A percentile compares a stretch with the other conserved stretches of the same genome.
phyloP scores from a whole-genome alignment of 2,888 invertebrate species.

The Drosophila stalkeri region DNA sequence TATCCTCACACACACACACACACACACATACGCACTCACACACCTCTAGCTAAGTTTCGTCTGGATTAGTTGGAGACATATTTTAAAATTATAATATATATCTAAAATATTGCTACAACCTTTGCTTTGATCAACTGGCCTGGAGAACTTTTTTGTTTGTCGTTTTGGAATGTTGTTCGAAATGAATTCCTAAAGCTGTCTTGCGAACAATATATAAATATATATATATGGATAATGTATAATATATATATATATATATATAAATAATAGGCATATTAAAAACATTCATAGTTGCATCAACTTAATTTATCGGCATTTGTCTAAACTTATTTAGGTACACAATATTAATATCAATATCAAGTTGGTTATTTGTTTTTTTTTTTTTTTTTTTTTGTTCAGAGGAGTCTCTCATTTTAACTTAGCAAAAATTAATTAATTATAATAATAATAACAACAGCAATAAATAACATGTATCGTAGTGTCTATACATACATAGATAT shows the following conservation, averaged over 20 bases:
- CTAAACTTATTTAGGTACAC: conserved; percentile 54
- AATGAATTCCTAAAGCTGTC: conserved; percentile 11
- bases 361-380: conserved; percentile 15
- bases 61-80: not conserved
- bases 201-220: conserved; percentile 7
- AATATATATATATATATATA: conserved; percentile 5
- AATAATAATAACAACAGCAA: conserved; percentile 54
- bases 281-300: conserved; percentile 38
- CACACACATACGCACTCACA: conserved; percentile 12
- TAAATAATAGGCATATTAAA: conserved; percentile 32
- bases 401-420: conserved; percentile 55
- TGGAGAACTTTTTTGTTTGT: not conserved
- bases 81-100: conserved; percentile 9
- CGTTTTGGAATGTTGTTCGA: conserved; percentile 37
- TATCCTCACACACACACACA: conserved; percentile 21
- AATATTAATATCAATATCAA: conserved; percentile 61
- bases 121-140: conserved; percentile 33
- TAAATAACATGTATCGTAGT: conserved; percentile 54
- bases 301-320: conserved; percentile 50
- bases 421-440: conserved; percentile 40
- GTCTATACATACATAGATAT: conserved; percentile 14
- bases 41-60: conserved; percentile 33
- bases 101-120: conserved; percentile 45
- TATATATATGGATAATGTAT: not conserved
- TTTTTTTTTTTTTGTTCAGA: conserved; percentile 33